Evolutionary conservation across 2,113 vertebrate genomes (phyloP).

Genomic region (Epinephelus lanceolatus): DNA sequence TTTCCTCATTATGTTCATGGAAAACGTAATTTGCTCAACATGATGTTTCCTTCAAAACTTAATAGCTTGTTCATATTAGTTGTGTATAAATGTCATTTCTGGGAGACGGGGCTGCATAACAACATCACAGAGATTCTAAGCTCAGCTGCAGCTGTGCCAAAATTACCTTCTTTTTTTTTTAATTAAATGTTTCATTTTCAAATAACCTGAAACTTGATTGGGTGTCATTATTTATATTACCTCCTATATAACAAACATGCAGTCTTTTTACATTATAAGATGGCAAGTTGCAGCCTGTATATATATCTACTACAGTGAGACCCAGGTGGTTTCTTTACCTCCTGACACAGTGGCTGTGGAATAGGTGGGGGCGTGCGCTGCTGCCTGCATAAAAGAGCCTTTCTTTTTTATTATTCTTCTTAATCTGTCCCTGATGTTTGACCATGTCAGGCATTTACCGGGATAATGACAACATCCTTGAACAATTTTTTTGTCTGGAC

Average conservation of each 20-base stretch:
- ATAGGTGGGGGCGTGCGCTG: background rate
- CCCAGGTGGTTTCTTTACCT: background rate
- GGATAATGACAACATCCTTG: constrained; percentile 3
- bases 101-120: no score
- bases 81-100: no score
- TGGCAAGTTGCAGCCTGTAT: background rate
- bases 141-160: background rate
- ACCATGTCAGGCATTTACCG: constrained; percentile 19
- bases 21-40: no score
- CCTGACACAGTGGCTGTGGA: background rate
- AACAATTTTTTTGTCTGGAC: background rate
- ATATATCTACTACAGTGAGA: background rate
- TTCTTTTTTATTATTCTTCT: background rate
- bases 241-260: background rate
- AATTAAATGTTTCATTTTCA: background rate
- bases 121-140: background rate
- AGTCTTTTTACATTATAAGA: background rate
- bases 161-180: background rate
- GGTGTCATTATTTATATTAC: background rate
- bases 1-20: no score
- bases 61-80: no score
- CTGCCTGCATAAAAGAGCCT: constrained; percentile 4
- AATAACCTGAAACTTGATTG: background rate
- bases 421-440: background rate
- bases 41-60: no score